A percentile compares a stretch with the other conserved stretches of the same genome.
Conservation (phyloP, 1,140 invertebrate genomes). For the Drosophila nannoptera region DNA sequence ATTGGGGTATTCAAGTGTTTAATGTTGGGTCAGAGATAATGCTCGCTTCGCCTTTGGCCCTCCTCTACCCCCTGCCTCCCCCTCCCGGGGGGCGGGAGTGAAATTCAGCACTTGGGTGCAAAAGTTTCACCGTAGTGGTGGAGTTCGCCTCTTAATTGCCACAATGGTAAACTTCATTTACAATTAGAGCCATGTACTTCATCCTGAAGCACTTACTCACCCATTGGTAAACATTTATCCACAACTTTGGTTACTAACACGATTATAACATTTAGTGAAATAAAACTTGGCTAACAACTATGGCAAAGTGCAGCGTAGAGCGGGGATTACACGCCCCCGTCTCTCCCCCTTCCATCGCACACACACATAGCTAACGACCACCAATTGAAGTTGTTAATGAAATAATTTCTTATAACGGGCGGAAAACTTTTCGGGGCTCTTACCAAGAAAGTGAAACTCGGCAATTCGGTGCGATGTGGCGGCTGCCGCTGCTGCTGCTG, state of each 20-base stretch:
- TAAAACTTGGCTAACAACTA: slow-evolving; percentile 50
- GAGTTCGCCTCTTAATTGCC: slow-evolving; percentile 31
- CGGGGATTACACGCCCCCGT: background rate
- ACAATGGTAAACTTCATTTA: slow-evolving; percentile 52
- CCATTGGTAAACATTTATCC: slow-evolving; percentile 69
- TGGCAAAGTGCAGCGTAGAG: slow-evolving; percentile 29
- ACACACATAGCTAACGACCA: slow-evolving; percentile 56
- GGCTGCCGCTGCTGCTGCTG: slow-evolving; percentile 34
- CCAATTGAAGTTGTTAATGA: slow-evolving; percentile 75
- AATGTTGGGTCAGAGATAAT: slow-evolving; percentile 28
- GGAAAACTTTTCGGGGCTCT: slow-evolving; percentile 34
- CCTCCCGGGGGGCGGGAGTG: too few species aligned
- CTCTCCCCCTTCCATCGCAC: background rate
- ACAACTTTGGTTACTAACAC: slow-evolving; percentile 68
- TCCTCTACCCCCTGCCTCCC: too few species aligned
- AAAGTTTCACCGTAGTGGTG: slow-evolving; percentile 6
- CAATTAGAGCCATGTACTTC: slow-evolving; percentile 62
- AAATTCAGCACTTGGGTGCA: slow-evolving; percentile 2
- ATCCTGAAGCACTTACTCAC: slow-evolving; percentile 44
- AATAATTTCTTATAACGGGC: slow-evolving; percentile 65
- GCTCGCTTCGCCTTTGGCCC: background rate
- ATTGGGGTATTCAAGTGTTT: slow-evolving; percentile 48
- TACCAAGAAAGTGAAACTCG: slow-evolving; percentile 66
- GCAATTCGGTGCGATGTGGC: slow-evolving; percentile 51
- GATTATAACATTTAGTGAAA: slow-evolving; percentile 69